Evolutionary conservation across 2,113 vertebrate genomes (phyloP), one percentile per base, ranked within the genome.

Genomic region (Sebastes schlegelii): DNA sequence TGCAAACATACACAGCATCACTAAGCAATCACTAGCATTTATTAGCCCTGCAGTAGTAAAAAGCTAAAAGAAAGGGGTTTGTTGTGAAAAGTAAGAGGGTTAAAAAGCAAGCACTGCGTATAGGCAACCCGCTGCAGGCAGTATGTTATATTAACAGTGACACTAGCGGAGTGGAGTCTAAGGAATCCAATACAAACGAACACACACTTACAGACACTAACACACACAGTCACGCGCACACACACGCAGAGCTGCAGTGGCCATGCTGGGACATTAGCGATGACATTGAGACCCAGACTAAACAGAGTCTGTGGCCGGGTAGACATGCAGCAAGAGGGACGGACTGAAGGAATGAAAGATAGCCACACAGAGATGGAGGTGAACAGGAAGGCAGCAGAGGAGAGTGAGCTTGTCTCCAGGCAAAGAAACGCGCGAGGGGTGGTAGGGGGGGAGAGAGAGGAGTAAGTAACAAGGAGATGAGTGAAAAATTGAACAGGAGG

Each of bases 81-180:
- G 85, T 77, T 62, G 79, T 83, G 71, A 78, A 76, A 86, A 77
- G 77, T 83, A 84, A 69, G 74, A 72, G 74, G 88, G 87, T 91
- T 90, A 90, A 89, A 92, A 92, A 91, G 90, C 87, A 89, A 86
- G 92, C 85, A 87, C 66, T 82, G 78, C 58, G 43, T 85, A 92
- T 61, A 86, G 84, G 87, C 84, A 87, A 87, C 81, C 66, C 12
- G 77, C 90, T 84, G 90, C 90, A 91, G 90, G 84, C 87, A 58
- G 76, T 86, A 84, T 91, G 90, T 89, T 91, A 90, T 91, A 93
- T 93, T 93, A 93, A 93, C 92, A 91, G 68, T 89, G 92, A 95
- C 91, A 92, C 87, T 26, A 85, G 87, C 89, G 86, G 81, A 90
- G 86, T 66, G 77, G 78, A 87, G 90, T 87, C 89, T 86, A 85